phyloP scores from a whole-genome alignment of 2,888 invertebrate genomes.

The Platerodrilus igneus region DNA sequence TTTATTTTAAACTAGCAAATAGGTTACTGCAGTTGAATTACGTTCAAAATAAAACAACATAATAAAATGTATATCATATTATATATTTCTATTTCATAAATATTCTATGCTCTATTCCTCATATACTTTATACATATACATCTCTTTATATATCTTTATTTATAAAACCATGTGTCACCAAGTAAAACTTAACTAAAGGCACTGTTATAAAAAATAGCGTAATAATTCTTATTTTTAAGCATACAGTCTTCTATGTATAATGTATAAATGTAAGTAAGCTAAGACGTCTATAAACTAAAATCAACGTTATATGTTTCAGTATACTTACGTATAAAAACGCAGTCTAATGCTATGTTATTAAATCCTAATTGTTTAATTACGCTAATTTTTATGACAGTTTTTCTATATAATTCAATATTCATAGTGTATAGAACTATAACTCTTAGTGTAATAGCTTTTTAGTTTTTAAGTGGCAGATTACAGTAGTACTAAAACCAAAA shows the following conservation, averaged over 20 bases:
- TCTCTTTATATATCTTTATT: slow-evolving; percentile 47
- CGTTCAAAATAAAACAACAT: slow-evolving; percentile 30
- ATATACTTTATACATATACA: slow-evolving; percentile 50
- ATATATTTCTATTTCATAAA: slow-evolving; percentile 47
- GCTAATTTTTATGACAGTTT: slow-evolving; percentile 29
- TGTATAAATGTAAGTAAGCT: slow-evolving; percentile 37
- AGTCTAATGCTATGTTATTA: slow-evolving; percentile 34
- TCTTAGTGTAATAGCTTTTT: slow-evolving; percentile 45
- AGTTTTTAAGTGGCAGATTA: slow-evolving; percentile 46
- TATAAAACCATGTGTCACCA: slow-evolving; percentile 50
- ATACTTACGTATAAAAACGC: slow-evolving; percentile 40
- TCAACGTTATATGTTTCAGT: slow-evolving; percentile 35
- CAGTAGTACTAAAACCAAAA: slow-evolving; percentile 29
- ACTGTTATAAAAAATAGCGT: slow-evolving; percentile 40
- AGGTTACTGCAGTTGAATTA: slow-evolving; percentile 7
- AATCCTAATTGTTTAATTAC: slow-evolving; percentile 27
- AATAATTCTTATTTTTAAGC: slow-evolving; percentile 35
- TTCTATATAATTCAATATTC: slow-evolving; percentile 31
- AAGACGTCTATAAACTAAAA: slow-evolving; percentile 35
- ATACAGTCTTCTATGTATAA: slow-evolving; percentile 46
- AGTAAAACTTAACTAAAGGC: slow-evolving; percentile 44
- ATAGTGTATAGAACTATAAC: slow-evolving; percentile 44
- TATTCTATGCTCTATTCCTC: slow-evolving; percentile 45
- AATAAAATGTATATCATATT: slow-evolving; percentile 42
- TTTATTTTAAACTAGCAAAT: slow-evolving; percentile 25